Evolutionary conservation across 2,888 invertebrate genomes (phyloP).

Genomic region (Nematopogon swammerdamellus): DNA sequence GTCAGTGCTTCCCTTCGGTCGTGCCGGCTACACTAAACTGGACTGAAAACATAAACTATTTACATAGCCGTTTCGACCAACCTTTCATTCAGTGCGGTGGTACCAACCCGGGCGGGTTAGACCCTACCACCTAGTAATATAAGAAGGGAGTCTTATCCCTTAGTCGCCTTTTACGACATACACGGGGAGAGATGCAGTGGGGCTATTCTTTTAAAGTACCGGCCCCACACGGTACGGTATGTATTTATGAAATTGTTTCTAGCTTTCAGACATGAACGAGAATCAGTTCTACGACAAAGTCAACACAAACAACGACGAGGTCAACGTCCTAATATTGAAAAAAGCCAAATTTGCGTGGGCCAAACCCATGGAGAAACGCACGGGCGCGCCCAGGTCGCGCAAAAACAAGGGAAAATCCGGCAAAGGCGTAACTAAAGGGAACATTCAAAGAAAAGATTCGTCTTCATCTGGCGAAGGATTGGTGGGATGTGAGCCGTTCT

Average conservation of each 20-base stretch:
- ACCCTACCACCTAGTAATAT: no score
- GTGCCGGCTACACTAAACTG: no score
- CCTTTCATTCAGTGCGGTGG: no score
- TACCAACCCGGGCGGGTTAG: no score
- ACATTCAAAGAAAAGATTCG: slow-evolving; percentile 28
- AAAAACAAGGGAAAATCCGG: slow-evolving; percentile 53
- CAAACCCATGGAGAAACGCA: slow-evolving; percentile 29
- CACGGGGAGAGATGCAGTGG: no score
- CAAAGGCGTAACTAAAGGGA: slow-evolving; percentile 26
- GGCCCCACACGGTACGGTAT: no score
- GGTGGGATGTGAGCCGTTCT: slow-evolving; percentile 26
- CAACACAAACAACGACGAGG: slow-evolving; percentile 45
- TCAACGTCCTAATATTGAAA: slow-evolving; percentile 56
- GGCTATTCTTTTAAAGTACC: no score
- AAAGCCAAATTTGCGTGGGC: slow-evolving; percentile 62
- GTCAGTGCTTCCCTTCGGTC: no score
- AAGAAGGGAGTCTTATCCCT: no score
- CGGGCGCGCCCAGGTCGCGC: slow-evolving; percentile 23
- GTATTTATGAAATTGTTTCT: slow-evolving; percentile 18
- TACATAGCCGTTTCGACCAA: no score
- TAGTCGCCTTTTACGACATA: no score
- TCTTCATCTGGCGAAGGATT: slow-evolving; percentile 24
- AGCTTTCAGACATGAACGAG: slow-evolving; percentile 63
- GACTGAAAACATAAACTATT: no score
- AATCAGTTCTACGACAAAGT: slow-evolving; percentile 60